Percentiles rank a stretch among this genome's conserved stretches.
Evolutionary conservation across 2,113 vertebrate genomes (phyloP).

Genomic region (Onychostruthus taczanowskii): DNA sequence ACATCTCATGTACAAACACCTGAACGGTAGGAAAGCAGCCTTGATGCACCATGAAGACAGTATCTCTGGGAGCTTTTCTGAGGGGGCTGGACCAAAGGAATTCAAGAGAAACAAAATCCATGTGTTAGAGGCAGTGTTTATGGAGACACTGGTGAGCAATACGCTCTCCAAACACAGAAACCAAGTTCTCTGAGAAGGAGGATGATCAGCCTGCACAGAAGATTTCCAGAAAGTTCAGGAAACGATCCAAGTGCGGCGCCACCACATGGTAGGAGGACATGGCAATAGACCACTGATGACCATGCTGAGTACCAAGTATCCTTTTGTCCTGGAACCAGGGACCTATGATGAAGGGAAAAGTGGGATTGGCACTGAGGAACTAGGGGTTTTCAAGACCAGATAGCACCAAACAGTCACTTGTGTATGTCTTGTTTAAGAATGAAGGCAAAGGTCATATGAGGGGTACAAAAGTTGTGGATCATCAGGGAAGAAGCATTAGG

Average conservation of each 20-base stretch:
- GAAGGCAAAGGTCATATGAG: neutral
- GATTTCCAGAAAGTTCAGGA: neutral
- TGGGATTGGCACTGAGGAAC: neutral
- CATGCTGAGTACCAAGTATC: neutral
- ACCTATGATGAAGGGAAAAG: neutral
- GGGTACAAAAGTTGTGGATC: neutral
- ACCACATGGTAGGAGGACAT: neutral
- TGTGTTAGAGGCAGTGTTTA: neutral
- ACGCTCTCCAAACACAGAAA: neutral
- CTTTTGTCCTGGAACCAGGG: neutral
- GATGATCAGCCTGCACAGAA: neutral
- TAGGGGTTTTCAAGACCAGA: neutral
- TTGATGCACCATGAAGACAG: neutral
- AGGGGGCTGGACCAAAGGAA: neutral
- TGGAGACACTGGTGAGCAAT: neutral
- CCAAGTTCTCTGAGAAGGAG: neutral
- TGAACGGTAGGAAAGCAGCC: neutral
- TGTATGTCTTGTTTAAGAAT: neutral
- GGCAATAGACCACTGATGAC: neutral
- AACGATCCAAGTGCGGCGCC: neutral
- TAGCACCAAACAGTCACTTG: neutral
- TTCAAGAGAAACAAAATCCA: neutral
- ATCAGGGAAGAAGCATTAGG: neutral
- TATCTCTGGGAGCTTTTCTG: neutral
- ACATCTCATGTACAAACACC: neutral